Evolutionary conservation across 2,888 invertebrate genomes (phyloP), one percentile per base, ranked within the genome.

Genomic region (Cryptus viduatorius): DNA sequence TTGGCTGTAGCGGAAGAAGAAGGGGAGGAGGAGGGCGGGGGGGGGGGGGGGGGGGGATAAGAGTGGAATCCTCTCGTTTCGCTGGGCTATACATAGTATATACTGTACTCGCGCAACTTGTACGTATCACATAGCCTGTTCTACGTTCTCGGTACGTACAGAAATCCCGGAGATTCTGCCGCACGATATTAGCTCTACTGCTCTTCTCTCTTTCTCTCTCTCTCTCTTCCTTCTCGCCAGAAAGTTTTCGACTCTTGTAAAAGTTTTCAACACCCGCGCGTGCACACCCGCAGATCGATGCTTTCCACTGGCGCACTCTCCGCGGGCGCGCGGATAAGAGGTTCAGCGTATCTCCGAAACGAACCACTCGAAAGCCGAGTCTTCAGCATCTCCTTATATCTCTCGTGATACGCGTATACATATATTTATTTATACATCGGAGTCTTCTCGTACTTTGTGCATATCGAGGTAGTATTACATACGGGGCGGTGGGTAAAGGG

Each of bases 61-160:
- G 44, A 24, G 69, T 75, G 79, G 46, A 83, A 79, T 83, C 61
- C 56, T 73, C 79, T 75, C 83, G 69, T 75, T 83, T 75, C 50
- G 64, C 48, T 61, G 48, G n/a, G 44, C 68, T 71, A 53, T 29
- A 59, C 59, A 37, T 37, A 37, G 37, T 73, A 73, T 48, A 82
- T 12, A 56, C 14, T 10, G 71, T 72, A 72, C 82, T 79, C 64
- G 75, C 12, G 46, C 65, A 83, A 79, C 83, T 79, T 83, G 79
- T 72, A 79, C 69, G 82, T 79, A 79, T 78, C 82, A 83, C 69
- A 75, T 78, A 79, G 73, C 61, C 78, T 78, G 73, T 73, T 44
- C 61, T 46, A 31, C 61, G 44, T 16, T 16, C 42, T 19, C 16
- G 65, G 19, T 59, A 31, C 46, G 14, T 64, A 75, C 75, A 75